Percentiles rank a stretch among this genome's conserved stretches.
Conservation (phyloP, 2,888 invertebrate species). For the Acrobasis repandana region DNA sequence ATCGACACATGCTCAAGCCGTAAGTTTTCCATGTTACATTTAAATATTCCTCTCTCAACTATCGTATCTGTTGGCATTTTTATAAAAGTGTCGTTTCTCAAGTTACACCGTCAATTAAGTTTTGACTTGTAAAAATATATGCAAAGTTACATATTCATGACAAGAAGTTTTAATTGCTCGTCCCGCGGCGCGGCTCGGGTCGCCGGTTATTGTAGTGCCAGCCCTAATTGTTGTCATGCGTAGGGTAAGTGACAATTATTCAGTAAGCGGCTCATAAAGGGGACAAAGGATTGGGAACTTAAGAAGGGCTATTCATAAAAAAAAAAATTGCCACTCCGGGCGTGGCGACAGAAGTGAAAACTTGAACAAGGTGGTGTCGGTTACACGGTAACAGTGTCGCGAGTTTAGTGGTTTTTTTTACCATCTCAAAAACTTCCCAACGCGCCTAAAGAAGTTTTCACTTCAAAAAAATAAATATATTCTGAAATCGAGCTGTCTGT, state of each 20-base stretch:
- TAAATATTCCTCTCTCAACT: slow-evolving; percentile 4
- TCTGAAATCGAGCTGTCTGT: too few species aligned
- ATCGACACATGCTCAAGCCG: not conserved
- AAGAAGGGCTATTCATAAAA: too few species aligned
- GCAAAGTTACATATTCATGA: slow-evolving; percentile 18
- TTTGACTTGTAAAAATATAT: not conserved
- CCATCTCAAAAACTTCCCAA: too few species aligned
- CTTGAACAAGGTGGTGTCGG: too few species aligned
- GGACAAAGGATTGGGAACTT: too few species aligned
- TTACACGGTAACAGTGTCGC: too few species aligned
- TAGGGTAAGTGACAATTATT: not conserved
- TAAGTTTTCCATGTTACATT: not conserved
- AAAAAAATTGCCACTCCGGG: too few species aligned
- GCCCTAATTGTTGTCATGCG: slow-evolving; percentile 6
- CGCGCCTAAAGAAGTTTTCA: too few species aligned
- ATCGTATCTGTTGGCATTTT: not conserved
- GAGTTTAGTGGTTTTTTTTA: too few species aligned
- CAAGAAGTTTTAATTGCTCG: slow-evolving; percentile 20
- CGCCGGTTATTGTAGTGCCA: slow-evolving; percentile 1
- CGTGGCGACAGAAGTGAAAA: too few species aligned
- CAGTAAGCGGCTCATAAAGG: too few species aligned
- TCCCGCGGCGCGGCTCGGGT: not conserved
- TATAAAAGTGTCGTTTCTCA: slow-evolving; percentile 7
- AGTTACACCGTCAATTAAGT: slow-evolving; percentile 6
- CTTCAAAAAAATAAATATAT: too few species aligned